phyloP scores from a whole-genome alignment of 1,140 invertebrate species.

The Temnothorax longispinosus region DNA sequence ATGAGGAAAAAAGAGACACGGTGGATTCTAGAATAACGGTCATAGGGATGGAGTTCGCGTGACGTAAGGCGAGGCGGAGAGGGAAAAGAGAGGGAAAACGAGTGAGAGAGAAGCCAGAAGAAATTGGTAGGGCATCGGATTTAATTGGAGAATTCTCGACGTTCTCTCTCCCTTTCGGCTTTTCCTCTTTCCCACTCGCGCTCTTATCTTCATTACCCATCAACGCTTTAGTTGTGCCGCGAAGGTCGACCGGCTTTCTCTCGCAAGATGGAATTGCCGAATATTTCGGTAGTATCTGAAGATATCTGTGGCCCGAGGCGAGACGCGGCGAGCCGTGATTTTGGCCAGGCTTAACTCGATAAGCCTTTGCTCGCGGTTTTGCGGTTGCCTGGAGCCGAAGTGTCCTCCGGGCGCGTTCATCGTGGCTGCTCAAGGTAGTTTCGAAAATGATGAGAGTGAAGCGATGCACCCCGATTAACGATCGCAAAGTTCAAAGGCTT shows the following conservation, averaged over 20 bases:
- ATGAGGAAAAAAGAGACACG: background rate
- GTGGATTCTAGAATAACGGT: background rate
- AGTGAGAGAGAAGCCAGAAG: background rate
- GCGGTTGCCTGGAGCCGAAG: conserved; percentile 15
- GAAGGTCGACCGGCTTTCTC: conserved; percentile 51
- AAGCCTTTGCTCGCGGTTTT: conserved; percentile 59
- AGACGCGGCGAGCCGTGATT: conserved; percentile 57
- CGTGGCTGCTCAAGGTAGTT: conserved; percentile 22
- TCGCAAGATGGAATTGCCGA: conserved; percentile 48
- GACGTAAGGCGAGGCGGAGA: background rate
- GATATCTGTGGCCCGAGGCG: conserved; percentile 1
- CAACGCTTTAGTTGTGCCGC: conserved; percentile 51
- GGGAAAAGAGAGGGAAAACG: background rate
- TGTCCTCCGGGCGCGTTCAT: conserved; percentile 12
- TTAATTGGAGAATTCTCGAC: conserved; percentile 72
- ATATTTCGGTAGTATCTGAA: conserved; percentile 63
- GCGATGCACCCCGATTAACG: conserved; percentile 28
- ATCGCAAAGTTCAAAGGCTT: conserved; percentile 34
- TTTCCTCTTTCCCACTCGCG: background rate
- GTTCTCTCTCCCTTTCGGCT: conserved; percentile 9
- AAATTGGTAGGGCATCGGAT: conserved; percentile 40
- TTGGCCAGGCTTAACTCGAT: conserved; percentile 68
- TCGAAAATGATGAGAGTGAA: conserved; percentile 36
- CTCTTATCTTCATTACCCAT: conserved; percentile 74
- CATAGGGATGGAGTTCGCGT: background rate